phyloP scores from a whole-genome alignment of 2,888 invertebrate species.

The Tuberolachnus salignus region DNA sequence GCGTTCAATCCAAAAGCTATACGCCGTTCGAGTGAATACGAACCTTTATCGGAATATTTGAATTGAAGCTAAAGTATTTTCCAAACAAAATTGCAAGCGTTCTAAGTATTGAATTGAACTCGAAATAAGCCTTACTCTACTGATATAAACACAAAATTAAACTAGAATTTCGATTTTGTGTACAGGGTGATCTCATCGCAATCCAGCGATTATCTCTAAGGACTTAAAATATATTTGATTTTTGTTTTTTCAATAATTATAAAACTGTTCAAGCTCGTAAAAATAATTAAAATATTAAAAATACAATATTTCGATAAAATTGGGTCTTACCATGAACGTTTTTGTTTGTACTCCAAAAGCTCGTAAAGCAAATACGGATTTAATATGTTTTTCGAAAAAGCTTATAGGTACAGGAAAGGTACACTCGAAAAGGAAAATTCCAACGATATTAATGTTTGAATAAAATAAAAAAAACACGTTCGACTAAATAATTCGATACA shows the following conservation, averaged over 20 bases:
- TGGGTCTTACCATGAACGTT: background rate
- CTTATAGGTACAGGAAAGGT: slow-evolving; percentile 16
- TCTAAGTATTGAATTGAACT: background rate
- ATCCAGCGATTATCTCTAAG: too few relatives aligned
- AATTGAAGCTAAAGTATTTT: too few relatives aligned
- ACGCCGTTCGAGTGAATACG: background rate
- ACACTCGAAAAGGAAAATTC: background rate
- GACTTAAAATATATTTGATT: too few relatives aligned
- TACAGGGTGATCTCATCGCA: too few relatives aligned
- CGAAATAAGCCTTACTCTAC: too few relatives aligned
- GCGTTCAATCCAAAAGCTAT: background rate
- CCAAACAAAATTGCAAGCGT: background rate
- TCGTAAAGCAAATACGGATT: background rate
- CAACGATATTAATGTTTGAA: slow-evolving; percentile 23
- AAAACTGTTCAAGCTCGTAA: too few relatives aligned
- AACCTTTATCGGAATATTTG: background rate
- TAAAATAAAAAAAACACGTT: slow-evolving; percentile 20
- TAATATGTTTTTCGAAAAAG: background rate
- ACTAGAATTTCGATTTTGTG: too few relatives aligned
- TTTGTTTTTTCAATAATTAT: too few relatives aligned
- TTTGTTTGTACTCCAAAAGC: slow-evolving; percentile 10
- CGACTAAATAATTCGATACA: slow-evolving; percentile 4
- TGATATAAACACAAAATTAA: too few relatives aligned
- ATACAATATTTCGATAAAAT: background rate
- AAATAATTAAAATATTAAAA: slow-evolving; percentile 12